Evolutionary conservation across 2,113 vertebrate genomes (phyloP), one percentile per base, ranked within the genome.

Genomic region (Nesoenas mayeri): DNA sequence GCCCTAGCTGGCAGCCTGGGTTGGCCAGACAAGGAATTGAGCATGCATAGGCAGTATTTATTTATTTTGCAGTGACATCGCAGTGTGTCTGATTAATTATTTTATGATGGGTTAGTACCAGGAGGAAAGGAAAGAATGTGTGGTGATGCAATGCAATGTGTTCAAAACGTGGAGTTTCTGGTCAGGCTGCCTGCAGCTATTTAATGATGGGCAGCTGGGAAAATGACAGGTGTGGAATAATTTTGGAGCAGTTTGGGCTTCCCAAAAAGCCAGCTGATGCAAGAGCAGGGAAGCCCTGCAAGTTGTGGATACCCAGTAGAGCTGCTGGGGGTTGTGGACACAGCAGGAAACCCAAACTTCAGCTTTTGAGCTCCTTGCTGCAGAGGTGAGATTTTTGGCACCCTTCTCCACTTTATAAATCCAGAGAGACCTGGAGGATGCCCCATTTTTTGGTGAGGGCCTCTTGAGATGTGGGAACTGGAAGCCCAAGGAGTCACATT

Each of bases 391-490:
- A 6, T 85, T 58, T 58, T 81, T 93, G 32, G 12, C 15, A 12
- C 24, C 51, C 5, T 70, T n/a, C 32, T 38, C 57, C 16, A 28
- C 13, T 71, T 60, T 93, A 28, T 40, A 38, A 47, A 64, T 57
- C 11, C 15, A n/a, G 56, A n/a, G 20, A 8, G 51, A 65, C 16
- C 22, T 61, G 1, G 13, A 60, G 65, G 38, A 18, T 78, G 19
- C 5, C 25, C 2, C 0, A 0, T 6, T 62, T 77, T 42, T 11
- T 67, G 25, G 15, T 3, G 2, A 8, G 61, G 66, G 8, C 24
- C 4, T 78, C 40, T 31, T 58, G 58, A 15, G 9, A 21, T 54
- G 25, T 22, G 65, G 40, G 42, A 61, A 5, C 1, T 44, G 44
- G 28, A n/a, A 69, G 20, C 29, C n/a, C 38, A 18, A 57, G 74